Base-by-base conservation (phyloP, 2,888 invertebrate genomes). In the Dendrolimus houi region DNA sequence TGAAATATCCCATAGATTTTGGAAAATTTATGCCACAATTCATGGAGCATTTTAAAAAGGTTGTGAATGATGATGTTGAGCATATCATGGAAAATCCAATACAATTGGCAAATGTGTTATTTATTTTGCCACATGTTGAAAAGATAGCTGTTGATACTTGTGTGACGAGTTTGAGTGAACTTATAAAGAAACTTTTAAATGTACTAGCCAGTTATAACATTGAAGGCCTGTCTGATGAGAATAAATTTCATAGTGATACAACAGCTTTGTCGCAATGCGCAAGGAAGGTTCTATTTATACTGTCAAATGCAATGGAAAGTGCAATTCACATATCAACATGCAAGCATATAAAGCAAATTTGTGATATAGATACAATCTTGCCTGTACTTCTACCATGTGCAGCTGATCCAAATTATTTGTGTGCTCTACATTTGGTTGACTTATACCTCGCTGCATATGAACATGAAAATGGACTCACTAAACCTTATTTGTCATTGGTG, bases 1-100 rank as follows among this genome's bases (percentile, higher is more conserved):
- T 89, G 0, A 92, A 92, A 65, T 96, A 95, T 77, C 91, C 93
- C 0, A 72, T 96, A 40, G 93, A 93, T 72, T 91, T 94, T 78
- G 88, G 86, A 56, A 83, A 72, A 70, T 79, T 72, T 59, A 70
- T 90, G 60, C 63, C 75, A 57, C 61, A 74, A 59, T 85, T 92
- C 60, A 82, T 89, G 75, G 73, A 85, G 13, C 69, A 87, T 68
- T 78, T 91, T 57, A 70, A 80, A 42, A 70, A 62, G 10, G 68
- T 83, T 57, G 62, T 92, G 0, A 74, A 75, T 61, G 76, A 85
- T 41, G 75, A 82, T 66, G 61, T 88, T 53, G 79, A 87, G 53
- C 73, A 70, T 56, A 72, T 89, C 58, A 64, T 87, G 40, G 77
- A 85, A 54, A 79, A 85, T 66, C 81, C 90, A 53, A 76, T 82